Percentiles rank a stretch among this genome's conserved stretches.
These are phyloP conservation scores for Sarcoramphus papa DNA, from an alignment of 2,797 vertebrate species.

Conservation along the genomic window DNA sequence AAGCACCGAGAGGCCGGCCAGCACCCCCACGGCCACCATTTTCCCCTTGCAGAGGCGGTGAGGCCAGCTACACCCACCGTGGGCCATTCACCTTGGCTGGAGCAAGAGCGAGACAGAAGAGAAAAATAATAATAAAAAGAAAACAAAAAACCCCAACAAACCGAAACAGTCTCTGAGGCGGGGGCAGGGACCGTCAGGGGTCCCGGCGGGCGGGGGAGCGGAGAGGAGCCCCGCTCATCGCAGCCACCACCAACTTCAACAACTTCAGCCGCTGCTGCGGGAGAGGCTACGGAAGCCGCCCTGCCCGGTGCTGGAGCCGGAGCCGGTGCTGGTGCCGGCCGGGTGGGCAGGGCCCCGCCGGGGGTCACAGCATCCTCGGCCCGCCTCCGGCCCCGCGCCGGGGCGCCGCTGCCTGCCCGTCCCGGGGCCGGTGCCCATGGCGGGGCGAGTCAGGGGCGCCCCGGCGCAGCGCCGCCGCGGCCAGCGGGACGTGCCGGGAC, in stretches of 20 bases:
- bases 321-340: neutral
- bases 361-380: constrained; percentile 17
- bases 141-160: neutral
- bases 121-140: neutral
- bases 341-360: neutral
- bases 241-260: neutral
- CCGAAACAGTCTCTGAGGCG: neutral
- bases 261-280: neutral
- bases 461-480: neutral
- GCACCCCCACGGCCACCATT: constrained; percentile 69
- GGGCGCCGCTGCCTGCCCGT: neutral
- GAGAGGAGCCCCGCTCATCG: neutral
- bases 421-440: neutral
- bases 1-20: constrained; percentile 74
- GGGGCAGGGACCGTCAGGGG: neutral
- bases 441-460: neutral
- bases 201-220: neutral
- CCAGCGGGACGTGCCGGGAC: neutral
- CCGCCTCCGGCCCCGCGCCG: neutral
- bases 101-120: neutral
- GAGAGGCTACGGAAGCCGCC: neutral
- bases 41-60: constrained; percentile 25
- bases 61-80: neutral
- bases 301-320: neutral
- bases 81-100: constrained; percentile 58